A percentile compares a stretch with the other conserved stretches of the same genome.
Evolutionary conservation across 2,113 vertebrate species (phyloP).

Genomic region (Rhizomys pruinosus): DNA sequence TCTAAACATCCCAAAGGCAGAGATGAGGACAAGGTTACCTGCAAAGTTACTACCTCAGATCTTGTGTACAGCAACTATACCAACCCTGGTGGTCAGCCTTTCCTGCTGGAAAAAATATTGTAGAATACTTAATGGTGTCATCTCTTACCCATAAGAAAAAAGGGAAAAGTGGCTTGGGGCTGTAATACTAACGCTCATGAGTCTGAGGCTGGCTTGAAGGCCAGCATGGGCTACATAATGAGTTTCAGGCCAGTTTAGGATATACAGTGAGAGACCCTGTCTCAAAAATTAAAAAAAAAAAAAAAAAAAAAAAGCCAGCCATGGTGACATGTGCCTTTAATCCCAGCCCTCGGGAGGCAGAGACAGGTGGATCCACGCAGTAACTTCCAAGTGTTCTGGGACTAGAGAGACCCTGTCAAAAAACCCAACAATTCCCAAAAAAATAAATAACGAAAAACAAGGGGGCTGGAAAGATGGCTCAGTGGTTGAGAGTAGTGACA

Average conservation of each 20-base stretch:
- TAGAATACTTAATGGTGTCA: not conserved
- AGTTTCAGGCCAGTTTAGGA: not conserved
- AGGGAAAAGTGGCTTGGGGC: not conserved
- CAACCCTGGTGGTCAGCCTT: not conserved
- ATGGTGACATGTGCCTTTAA: too few species aligned
- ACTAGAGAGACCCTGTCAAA: too few species aligned
- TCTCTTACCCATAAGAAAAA: slow-evolving; percentile 22
- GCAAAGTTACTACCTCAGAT: not conserved
- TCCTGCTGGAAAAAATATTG: not conserved
- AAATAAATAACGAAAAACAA: too few species aligned
- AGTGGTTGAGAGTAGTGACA: too few species aligned
- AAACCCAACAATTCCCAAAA: too few species aligned
- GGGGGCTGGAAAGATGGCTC: too few species aligned
- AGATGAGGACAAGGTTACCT: not conserved
- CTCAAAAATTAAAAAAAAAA: not conserved
- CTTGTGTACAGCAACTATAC: not conserved
- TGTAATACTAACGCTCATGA: not conserved
- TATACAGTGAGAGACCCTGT: not conserved
- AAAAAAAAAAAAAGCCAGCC: not conserved
- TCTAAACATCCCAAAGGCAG: not conserved
- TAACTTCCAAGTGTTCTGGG: too few species aligned
- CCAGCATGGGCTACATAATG: not conserved
- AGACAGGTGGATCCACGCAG: too few species aligned
- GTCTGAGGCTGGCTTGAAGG: not conserved
- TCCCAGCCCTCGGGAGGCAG: too few species aligned